These are phyloP conservation scores for Gibbula magus DNA, from an alignment of 2,888 invertebrate species.

Conservation along the genomic window DNA sequence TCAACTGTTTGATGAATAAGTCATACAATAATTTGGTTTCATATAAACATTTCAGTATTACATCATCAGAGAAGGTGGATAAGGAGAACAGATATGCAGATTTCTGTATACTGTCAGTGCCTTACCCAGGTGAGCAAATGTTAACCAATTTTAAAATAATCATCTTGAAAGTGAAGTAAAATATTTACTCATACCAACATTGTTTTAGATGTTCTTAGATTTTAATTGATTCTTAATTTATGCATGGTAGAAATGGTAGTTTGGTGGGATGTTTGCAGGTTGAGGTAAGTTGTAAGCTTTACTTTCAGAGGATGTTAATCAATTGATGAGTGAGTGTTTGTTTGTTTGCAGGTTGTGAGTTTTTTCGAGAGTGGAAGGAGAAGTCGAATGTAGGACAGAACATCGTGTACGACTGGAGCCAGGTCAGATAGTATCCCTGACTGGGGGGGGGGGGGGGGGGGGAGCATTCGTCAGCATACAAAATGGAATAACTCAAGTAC, in stretches of 20 bases:
- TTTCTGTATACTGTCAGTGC: constrained; percentile 84
- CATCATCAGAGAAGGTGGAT: constrained; percentile 89
- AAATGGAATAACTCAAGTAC: too few species aligned
- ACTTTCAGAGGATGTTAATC: too few species aligned
- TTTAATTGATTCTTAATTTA: too few species aligned
- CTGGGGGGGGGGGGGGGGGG: too few species aligned
- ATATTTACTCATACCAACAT: too few species aligned
- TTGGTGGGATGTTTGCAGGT: too few species aligned
- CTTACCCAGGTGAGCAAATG: constrained; percentile 81
- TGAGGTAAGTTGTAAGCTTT: neutral
- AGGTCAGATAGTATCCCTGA: constrained; percentile 62
- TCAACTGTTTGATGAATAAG: neutral
- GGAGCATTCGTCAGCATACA: too few species aligned
- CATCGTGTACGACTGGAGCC: constrained; percentile 85
- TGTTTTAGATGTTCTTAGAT: too few species aligned
- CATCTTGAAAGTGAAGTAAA: too few species aligned
- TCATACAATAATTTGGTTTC: neutral
- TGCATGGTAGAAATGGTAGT: too few species aligned
- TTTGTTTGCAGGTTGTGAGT: constrained; percentile 81
- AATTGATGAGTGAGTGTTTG: too few species aligned
- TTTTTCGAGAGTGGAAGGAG: constrained; percentile 85
- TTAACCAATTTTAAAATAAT: too few species aligned
- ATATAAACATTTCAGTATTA: constrained; percentile 80
- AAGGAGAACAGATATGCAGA: constrained; percentile 85
- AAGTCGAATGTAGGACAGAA: constrained; percentile 82